Evolutionary conservation across 2,888 invertebrate genomes (phyloP).

Genomic region (Clunio marinus): DNA sequence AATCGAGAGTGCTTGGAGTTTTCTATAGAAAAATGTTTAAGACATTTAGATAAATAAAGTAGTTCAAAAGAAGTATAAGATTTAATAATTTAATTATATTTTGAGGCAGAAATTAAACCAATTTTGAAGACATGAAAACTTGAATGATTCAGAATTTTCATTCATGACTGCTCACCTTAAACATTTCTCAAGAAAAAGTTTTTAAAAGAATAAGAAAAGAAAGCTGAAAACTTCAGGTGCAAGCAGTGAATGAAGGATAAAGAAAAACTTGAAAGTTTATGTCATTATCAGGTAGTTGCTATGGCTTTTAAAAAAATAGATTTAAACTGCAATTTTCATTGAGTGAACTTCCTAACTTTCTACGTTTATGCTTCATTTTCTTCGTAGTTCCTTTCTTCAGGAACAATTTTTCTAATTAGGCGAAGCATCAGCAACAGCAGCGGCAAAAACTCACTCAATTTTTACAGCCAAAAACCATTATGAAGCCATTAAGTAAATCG

Average conservation of each 20-base stretch:
- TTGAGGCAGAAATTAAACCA: too few relatives aligned
- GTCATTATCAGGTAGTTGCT: neutral
- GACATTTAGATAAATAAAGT: neutral
- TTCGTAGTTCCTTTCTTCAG: neutral
- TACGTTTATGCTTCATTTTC: neutral
- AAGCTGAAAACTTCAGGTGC: too few relatives aligned
- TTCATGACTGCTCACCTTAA: too few relatives aligned
- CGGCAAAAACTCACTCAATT: neutral
- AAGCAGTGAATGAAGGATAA: too few relatives aligned
- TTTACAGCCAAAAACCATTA: slow-evolving; percentile 22
- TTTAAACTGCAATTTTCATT: neutral
- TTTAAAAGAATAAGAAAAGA: neutral
- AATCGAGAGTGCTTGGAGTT: too few relatives aligned
- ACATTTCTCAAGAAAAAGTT: too few relatives aligned
- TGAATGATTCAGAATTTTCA: too few relatives aligned
- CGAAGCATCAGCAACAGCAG: neutral
- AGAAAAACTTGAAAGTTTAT: neutral
- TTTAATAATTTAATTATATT: too few relatives aligned
- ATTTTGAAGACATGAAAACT: too few relatives aligned
- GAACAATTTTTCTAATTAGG: neutral
- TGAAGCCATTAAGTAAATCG: slow-evolving; percentile 32
- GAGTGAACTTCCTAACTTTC: neutral
- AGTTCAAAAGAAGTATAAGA: too few relatives aligned
- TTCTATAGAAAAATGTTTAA: too few relatives aligned
- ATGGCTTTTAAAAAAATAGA: neutral